Evolutionary conservation across 2,888 invertebrate species (phyloP), one percentile per base, ranked within the genome.

Genomic region (Artemia sinica): DNA sequence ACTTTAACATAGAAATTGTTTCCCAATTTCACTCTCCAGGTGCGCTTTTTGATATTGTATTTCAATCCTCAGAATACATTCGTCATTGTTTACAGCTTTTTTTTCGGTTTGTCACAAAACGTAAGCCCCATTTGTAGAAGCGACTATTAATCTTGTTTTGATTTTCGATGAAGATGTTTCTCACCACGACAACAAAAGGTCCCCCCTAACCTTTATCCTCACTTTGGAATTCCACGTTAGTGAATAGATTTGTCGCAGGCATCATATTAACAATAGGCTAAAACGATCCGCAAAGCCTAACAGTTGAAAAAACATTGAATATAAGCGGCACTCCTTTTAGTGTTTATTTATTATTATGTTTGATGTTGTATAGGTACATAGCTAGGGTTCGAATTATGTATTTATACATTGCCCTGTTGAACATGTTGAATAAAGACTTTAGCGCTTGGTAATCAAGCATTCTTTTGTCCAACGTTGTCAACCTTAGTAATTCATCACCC

Each of bases 331-430:
- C 14, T n/a, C 28, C 28, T 28, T 58, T 58, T 58, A 58, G 63
- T 58, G 63, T 58, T 58, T 58, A 58, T 58, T 58, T 58, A 58
- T 58, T 58, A 58, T 58, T 58, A 58, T 58, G 63, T 58, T 58
- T 28, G 14, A 58, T 58, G 63, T 10, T 58, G 63, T 58, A n/a
- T 28, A 28, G 63, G 63, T 58, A 58, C 28, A n/a, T 28, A 28
- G 28, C 63, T 28, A 58, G 63, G 63, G 63, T 41, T 58, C 63
- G 63, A 58, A 58, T 58, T 28, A 28, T 58, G 63, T 58, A 58
- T 58, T 58, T 58, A 58, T 28, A 58, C 11, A n/a, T 58, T 28
- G 63, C 14, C 63, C 63, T 58, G 63, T 10, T 58, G 63, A 58
- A 58, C 63, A 58, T 28, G 63, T 58, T 58, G 63, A 58, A 58